These are phyloP conservation scores for Diplosoma virens DNA, from an alignment of 23 tunicate genomes.

Conservation along the genomic window DNA sequence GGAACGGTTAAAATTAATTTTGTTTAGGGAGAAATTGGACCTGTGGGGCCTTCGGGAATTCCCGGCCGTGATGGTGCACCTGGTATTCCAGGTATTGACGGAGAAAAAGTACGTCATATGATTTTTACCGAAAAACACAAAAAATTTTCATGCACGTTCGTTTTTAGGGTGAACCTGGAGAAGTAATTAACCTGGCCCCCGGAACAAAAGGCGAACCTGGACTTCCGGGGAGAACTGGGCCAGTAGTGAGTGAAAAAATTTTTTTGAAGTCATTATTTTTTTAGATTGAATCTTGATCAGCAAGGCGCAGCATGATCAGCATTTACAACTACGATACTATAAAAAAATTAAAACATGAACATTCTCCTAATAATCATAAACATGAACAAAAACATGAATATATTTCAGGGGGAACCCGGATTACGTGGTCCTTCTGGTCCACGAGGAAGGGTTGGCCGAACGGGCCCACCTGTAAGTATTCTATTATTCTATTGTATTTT, in stretches of 20 bases:
- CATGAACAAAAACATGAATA: no score
- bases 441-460: slow-evolving; percentile 59
- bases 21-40: slow-evolving; percentile 79
- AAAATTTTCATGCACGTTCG: neutral
- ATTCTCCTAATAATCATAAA: no score
- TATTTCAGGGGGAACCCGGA: slow-evolving; percentile 65
- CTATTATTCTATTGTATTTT: no score
- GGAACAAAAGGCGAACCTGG: slow-evolving; percentile 96
- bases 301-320: no score
- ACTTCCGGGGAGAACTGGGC: slow-evolving; percentile 54
- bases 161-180: slow-evolving; percentile 84
- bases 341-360: no score
- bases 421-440: slow-evolving; percentile 69
- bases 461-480: slow-evolving; percentile 91
- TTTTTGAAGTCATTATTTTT: no score
- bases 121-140: neutral
- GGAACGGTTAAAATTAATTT: no score
- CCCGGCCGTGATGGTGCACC: slow-evolving; percentile 51
- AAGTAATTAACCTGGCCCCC: slow-evolving; percentile 75
- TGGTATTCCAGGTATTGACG: slow-evolving; percentile 59
- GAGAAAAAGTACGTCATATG: slow-evolving; percentile 82
- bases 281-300: no score
- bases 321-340: no score
- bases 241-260: slow-evolving; percentile 3
- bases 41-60: slow-evolving; percentile 72